Base-by-base conservation (phyloP, 2,797 vertebrate genomes). In the Darevskia mixta region DNA sequence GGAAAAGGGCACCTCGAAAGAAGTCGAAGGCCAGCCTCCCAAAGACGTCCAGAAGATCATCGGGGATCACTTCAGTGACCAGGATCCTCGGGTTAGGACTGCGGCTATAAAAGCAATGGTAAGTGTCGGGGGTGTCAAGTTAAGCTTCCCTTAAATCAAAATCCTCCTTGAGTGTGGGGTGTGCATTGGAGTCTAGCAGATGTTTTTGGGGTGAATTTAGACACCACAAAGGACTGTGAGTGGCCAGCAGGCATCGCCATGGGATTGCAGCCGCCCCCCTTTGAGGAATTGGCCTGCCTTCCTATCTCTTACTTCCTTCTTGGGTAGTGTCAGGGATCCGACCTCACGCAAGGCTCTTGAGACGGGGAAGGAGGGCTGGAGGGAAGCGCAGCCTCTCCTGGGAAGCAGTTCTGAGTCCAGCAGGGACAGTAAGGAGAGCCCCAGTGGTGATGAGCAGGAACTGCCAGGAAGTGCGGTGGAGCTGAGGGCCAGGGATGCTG, bases 41-140 rank as follows among this genome's bases (percentile, higher is more conserved):
- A 98, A 96, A 95, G 98, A 99, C 1, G 97, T 98, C 18, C 99
- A 99, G 96, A 98, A 97, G 90, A 98, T 99, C 89, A 98, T 99
- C 94, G 98, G 98, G 3, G 98, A 99, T 92, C 98, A 98, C 93
- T 99, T 99, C 86, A 97, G 92, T 85, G 99, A 99, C 95, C 99
- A 99, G 95, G 99, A 99, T 79, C 98, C 99, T 58, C 97, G 99
- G 81, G 99, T 99, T 27, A 98, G 99, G 86, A 99, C 98, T 0
- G 98, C 98, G 43, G 99, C 98, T 78, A 97, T 99, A 93, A 99
- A 99, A 96, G 98, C 99, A 61, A 99, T 98, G 99, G 99, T 99
- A 96, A 92, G 91, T 45, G 3, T n/a, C n/a, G 15, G 9, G 25
- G 6, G 35, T 1, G 5, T 3, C 18, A 4, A 64, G 20, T 32